Evolutionary conservation across 2,113 vertebrate species (phyloP).

Genomic region (Tyrannus savana): DNA sequence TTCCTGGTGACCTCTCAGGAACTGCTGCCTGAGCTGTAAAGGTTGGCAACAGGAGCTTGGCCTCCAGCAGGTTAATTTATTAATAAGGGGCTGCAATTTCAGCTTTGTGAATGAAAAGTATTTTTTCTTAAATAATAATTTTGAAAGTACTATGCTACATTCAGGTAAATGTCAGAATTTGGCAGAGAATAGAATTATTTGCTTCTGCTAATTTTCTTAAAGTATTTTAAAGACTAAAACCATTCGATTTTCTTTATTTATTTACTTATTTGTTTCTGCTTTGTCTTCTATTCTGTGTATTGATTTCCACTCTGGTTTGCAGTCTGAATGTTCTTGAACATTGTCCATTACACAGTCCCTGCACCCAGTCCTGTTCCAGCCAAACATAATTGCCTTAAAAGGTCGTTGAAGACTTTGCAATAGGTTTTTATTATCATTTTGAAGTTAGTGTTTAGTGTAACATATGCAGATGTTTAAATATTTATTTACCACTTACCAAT

Average conservation of each 20-base stretch:
- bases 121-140: not conserved
- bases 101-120: not conserved
- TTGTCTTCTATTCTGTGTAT: not conserved
- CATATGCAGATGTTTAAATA: not conserved
- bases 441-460: not conserved
- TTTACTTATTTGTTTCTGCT: not conserved
- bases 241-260: rapidly evolving
- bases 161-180: not conserved
- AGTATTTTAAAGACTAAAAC: not conserved
- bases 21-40: not conserved
- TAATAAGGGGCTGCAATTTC: not conserved
- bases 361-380: not conserved
- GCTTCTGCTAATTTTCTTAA: not conserved
- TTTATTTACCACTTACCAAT: not conserved
- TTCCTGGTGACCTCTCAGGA: not conserved
- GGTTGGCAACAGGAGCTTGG: not conserved
- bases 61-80: not conserved
- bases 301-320: not conserved
- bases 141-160: not conserved
- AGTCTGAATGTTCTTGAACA: not conserved
- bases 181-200: not conserved
- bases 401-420: not conserved
- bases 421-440: not conserved
- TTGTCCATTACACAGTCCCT: not conserved
- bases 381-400: not conserved